Evolutionary conservation across 2,113 vertebrate species (phyloP).

Genomic region (Rhodinocichla rosea): DNA sequence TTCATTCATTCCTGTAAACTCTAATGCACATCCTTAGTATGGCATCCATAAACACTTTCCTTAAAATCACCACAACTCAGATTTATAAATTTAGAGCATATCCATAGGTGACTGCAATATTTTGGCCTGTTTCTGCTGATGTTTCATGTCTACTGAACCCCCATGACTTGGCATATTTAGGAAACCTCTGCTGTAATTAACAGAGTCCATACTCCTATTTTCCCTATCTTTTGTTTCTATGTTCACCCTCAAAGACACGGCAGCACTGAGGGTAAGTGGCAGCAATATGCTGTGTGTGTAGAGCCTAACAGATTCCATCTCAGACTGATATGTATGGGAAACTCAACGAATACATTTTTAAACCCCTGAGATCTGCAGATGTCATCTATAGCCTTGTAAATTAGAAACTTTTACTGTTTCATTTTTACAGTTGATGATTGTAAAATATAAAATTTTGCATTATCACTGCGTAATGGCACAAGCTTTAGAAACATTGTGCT

Average conservation of each 20-base stretch:
- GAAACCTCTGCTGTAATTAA: slow-evolving; percentile 46
- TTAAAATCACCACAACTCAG: background rate
- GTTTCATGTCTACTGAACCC: background rate
- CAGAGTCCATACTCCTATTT: background rate
- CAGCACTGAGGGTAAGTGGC: background rate
- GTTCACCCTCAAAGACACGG: slow-evolving; percentile 23
- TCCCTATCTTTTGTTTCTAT: slow-evolving; percentile 6
- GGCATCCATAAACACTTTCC: background rate
- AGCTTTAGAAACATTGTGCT: slow-evolving; percentile 27
- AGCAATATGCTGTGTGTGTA: slow-evolving; percentile 33
- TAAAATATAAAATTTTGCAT: slow-evolving; percentile 59
- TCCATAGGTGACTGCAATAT: background rate
- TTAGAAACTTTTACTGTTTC: slow-evolving; percentile 54
- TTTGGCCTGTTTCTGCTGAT: background rate
- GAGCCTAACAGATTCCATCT: slow-evolving; percentile 19
- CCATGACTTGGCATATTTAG: background rate
- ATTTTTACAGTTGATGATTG: slow-evolving; percentile 54
- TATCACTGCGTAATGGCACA: slow-evolving; percentile 43
- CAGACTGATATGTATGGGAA: background rate
- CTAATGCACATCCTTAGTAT: background rate
- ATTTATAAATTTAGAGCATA: background rate
- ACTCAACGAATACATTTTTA: slow-evolving; percentile 37
- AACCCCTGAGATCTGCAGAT: slow-evolving; percentile 53
- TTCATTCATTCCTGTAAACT: background rate
- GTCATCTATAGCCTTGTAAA: slow-evolving; percentile 62